A percentile compares a stretch with the other conserved stretches of the same genome.
These are phyloP conservation scores for Folsomia candida DNA, from an alignment of 2,888 invertebrate species.

Conservation along the genomic window DNA sequence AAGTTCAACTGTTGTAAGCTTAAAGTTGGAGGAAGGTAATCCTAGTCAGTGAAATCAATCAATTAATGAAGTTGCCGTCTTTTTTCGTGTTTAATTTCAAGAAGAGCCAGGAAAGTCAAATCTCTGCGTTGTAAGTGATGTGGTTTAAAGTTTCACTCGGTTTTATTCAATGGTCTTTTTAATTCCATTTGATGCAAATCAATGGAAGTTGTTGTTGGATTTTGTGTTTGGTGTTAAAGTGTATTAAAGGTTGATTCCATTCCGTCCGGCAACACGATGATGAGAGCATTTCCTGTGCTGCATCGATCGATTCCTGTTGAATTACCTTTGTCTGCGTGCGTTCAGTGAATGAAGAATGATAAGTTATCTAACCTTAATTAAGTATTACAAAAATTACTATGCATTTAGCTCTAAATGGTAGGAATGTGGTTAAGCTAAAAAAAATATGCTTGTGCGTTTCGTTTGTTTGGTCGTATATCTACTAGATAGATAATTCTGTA, in stretches of 20 bases:
- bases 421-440: conserved; percentile 12
- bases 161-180: neutral
- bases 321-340: neutral
- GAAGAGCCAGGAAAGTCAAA: neutral
- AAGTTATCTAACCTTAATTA: neutral
- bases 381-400: neutral
- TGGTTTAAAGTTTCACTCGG: neutral
- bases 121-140: conserved; percentile 1
- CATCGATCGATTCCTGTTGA: neutral
- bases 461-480: conserved; percentile 13
- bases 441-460: conserved; percentile 2
- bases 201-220: neutral
- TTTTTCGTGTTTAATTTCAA: too few relatives aligned
- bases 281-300: neutral
- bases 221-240: neutral
- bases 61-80: neutral
- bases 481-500: conserved; percentile 15
- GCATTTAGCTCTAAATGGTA: conserved; percentile 12
- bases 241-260: neutral
- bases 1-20: neutral
- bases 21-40: neutral
- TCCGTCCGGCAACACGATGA: neutral
- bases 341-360: neutral
- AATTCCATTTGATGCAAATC: neutral
- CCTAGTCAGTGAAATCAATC: neutral